Evolutionary conservation across 2,888 invertebrate species (phyloP).

Genomic region (Macropis europaea): DNA sequence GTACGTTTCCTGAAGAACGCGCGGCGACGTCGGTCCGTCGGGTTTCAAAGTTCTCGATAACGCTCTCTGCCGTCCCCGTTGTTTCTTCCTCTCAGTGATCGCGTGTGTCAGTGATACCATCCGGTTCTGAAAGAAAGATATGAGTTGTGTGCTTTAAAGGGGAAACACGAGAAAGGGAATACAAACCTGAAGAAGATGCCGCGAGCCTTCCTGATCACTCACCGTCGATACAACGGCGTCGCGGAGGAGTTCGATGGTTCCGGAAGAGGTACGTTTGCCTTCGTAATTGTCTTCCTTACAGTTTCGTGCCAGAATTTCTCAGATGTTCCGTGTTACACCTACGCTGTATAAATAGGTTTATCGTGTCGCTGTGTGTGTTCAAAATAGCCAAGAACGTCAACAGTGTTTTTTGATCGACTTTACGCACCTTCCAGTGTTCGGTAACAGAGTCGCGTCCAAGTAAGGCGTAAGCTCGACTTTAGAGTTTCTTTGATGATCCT

Average conservation of each 20-base stretch:
- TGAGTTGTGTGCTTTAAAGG: constrained; percentile 33
- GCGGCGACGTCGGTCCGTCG: not conserved
- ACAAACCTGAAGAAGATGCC: constrained; percentile 80
- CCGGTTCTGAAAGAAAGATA: constrained; percentile 21
- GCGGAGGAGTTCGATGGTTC: constrained; percentile 73
- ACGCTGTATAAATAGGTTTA: constrained; percentile 13
- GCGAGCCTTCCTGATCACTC: constrained; percentile 84
- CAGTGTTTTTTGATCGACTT: not conserved
- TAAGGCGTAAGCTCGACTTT: not conserved
- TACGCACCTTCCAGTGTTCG: not conserved
- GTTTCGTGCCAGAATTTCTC: too few species aligned
- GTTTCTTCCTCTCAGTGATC: constrained; percentile 21
- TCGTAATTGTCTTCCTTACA: not conserved
- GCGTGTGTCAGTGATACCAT: constrained; percentile 41
- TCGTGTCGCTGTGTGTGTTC: too few species aligned
- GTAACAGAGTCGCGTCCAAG: too few species aligned
- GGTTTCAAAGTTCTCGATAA: not conserved
- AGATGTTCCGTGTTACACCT: not conserved
- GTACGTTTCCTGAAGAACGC: constrained; percentile 10
- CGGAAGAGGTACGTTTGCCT: constrained; percentile 67
- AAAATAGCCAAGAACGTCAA: too few species aligned
- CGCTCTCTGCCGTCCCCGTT: not conserved
- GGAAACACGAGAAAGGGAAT: constrained; percentile 9
- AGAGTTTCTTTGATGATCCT: constrained; percentile 16
- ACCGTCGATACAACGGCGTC: constrained; percentile 81